phyloP scores from a whole-genome alignment of 2,797 vertebrate species.

The Oreochromis grahami region DNA sequence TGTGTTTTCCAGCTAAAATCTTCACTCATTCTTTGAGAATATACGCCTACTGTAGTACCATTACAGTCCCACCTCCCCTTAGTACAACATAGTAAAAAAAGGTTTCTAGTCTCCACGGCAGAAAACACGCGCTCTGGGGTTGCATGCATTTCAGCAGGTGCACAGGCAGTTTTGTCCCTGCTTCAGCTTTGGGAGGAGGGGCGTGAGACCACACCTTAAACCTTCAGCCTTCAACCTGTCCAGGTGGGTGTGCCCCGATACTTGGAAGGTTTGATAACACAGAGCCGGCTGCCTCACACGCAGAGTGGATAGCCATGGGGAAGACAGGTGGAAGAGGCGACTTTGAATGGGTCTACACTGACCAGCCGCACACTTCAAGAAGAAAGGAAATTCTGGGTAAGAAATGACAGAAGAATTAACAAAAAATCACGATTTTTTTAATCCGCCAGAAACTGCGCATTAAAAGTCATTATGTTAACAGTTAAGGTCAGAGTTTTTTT shows the following conservation, averaged over 20 bases:
- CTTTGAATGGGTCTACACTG: conserved; percentile 85
- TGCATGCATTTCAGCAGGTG: neutral
- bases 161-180: neutral
- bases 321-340: conserved; percentile 74
- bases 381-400: conserved; percentile 82
- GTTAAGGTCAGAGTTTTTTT: fast-evolving
- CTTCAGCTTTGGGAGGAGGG: conserved; percentile 7
- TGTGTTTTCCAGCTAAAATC: neutral
- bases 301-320: conserved; percentile 57
- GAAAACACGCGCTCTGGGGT: neutral
- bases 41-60: neutral
- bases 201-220: conserved; percentile 15
- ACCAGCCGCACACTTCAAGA: conserved; percentile 82
- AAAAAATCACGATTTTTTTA: neutral
- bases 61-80: neutral
- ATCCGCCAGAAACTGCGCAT: neutral
- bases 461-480: neutral
- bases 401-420: neutral
- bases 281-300: neutral
- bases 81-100: neutral
- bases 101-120: neutral
- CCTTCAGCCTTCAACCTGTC: neutral
- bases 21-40: neutral
- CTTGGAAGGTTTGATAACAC: conserved; percentile 30
- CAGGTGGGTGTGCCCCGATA: conserved; percentile 55